Conservation (phyloP, 2,797 vertebrate genomes). For the Chrysolophus pictus region DNA sequence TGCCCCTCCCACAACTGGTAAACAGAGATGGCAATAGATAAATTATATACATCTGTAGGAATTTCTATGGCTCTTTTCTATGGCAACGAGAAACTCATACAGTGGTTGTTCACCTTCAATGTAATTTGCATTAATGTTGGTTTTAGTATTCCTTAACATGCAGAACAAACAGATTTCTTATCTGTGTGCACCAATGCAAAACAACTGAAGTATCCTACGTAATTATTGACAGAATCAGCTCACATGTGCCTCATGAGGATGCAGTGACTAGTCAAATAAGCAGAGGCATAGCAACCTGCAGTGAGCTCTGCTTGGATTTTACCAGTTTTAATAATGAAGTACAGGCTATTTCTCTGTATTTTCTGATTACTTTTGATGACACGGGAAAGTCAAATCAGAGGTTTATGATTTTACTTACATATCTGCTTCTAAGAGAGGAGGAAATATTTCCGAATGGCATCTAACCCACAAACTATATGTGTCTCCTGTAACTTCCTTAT, state of each 20-base stretch:
- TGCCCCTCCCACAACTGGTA: neutral
- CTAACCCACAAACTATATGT: neutral
- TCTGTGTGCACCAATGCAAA: neutral
- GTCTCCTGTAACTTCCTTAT: neutral
- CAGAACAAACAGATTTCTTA: neutral
- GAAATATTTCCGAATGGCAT: neutral
- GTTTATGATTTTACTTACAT: neutral
- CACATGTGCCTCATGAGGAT: fast-evolving
- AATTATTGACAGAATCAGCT: neutral
- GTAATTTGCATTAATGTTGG: neutral
- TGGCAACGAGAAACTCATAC: neutral
- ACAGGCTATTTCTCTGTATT: neutral
- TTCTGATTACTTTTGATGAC: neutral
- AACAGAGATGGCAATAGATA: neutral
- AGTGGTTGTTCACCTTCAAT: neutral
- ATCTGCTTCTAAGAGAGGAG: neutral
- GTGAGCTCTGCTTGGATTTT: neutral
- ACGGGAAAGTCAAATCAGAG: neutral
- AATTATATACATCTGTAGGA: fast-evolving
- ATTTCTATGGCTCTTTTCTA: neutral
- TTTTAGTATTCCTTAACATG: neutral
- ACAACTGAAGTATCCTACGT: fast-evolving
- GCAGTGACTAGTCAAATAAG: neutral
- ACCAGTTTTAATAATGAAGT: neutral
- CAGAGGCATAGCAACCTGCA: neutral